Base-by-base conservation (phyloP, 92 coral and sea anemone species). In the Phenganax stokvisi region DNA sequence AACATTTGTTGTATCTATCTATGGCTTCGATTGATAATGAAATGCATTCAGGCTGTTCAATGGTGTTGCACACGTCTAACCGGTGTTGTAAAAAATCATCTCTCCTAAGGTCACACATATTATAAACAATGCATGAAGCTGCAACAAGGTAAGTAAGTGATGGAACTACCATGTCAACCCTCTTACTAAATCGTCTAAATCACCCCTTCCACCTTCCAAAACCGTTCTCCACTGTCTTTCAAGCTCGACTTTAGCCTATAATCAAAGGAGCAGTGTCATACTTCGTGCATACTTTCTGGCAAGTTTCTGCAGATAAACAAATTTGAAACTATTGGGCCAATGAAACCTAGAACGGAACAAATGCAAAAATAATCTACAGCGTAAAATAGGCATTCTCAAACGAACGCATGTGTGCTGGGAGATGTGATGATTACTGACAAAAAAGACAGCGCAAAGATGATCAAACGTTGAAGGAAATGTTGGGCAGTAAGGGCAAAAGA, bases 101-200 rank as follows among this genome's bases (percentile, higher is more conserved):
- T 66, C 76, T 85, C 81, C 75, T 79, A 6, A 85, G 77, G 63
- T 85, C 88, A 80, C 88, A 80, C 28, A 85, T 72, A 75, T 85
- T 85, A 61, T 85, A 84, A 52, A 85, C 30, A 37, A 85, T 80
- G 62, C 88, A 85, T 60, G 88, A 85, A 52, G 85, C 88, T 53
- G 84, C 84, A 10, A 77, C 84, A 54, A 85, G 71, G 76, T 85
- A 79, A 37, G 80, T 59, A 29, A 72, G 80, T 47, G 80, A 79
- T 7, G 30, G 17, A 79, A 85, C 88, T 27, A 61, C 88, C 84
- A 79, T 85, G 79, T 80, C 84, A 25, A 85, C 79, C 54, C 75
- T 65, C 81, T 79, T 85, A 54, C 53, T 69, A 59, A 85, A 64
- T 47, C 83, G 31, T 76, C 83, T 54, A 65, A 84, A 84, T 53